Conservation (phyloP, 2,797 vertebrate species). For the Typhlichthys subterraneus region DNA sequence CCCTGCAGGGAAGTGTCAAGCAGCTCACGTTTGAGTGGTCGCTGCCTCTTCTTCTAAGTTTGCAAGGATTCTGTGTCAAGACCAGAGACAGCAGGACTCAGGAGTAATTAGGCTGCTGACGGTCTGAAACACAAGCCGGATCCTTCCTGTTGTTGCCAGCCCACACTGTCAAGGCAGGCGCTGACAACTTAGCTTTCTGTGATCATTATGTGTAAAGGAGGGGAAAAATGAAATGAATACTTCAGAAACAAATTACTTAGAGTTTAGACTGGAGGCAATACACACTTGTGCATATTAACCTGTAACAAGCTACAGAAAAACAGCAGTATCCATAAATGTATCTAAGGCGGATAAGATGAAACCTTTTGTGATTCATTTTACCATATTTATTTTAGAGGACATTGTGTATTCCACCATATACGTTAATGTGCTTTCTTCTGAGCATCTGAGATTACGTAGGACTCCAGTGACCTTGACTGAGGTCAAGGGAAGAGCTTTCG, state of each 20-base stretch:
- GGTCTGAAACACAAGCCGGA: constrained; percentile 20
- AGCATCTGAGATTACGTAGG: neutral
- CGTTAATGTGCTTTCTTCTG: neutral
- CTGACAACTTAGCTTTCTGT: constrained; percentile 16
- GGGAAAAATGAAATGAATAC: neutral
- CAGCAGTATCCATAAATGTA: neutral
- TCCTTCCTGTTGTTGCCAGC: constrained; percentile 53
- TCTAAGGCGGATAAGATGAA: too few relatives aligned
- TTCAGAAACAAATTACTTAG: constrained; percentile 16
- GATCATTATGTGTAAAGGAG: constrained; percentile 11
- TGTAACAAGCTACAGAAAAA: neutral
- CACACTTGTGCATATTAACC: neutral
- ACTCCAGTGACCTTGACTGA: constrained; percentile 44
- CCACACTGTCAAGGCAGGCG: constrained; percentile 30
- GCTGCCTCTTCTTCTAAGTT: constrained; percentile 46
- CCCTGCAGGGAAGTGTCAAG: constrained; percentile 53
- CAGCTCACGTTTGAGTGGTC: constrained; percentile 59
- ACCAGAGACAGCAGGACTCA: constrained; percentile 54
- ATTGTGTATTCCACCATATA: neutral
- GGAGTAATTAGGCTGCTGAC: constrained; percentile 51
- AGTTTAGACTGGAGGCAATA: constrained; percentile 13
- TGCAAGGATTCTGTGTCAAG: constrained; percentile 53
- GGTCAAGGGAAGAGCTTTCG: constrained; percentile 50
- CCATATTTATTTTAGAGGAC: neutral
- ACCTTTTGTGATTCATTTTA: too few relatives aligned